Evolutionary conservation across 2,113 vertebrate species (phyloP).

Genomic region (Columba livia): DNA sequence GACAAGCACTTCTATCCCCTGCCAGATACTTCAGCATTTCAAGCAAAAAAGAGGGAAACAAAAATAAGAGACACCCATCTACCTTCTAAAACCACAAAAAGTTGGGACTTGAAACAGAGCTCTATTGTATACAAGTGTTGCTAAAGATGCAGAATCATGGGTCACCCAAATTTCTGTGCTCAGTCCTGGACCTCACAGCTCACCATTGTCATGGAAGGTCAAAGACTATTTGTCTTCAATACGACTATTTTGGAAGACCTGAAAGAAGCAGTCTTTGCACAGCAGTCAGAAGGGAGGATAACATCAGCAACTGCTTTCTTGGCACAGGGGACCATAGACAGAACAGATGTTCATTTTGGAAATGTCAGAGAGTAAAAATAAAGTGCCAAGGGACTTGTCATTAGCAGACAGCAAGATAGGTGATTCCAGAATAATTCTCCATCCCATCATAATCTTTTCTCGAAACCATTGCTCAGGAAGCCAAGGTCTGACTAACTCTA

Average conservation of each 20-base stretch:
- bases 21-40: not conserved
- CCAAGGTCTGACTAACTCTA: not conserved
- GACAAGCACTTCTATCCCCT: not conserved
- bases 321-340: not conserved
- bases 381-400: not conserved
- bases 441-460: not conserved
- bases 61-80: not conserved
- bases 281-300: not conserved
- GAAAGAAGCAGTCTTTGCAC: not conserved
- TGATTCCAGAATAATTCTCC: not conserved
- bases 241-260: not conserved
- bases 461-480: not conserved
- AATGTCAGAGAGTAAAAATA: not conserved
- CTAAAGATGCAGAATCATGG: not conserved
- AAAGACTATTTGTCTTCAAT: not conserved
- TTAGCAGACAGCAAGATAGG: not conserved
- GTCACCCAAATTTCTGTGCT: not conserved
- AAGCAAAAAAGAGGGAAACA: not conserved
- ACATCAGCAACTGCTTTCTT: not conserved
- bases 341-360: slow-evolving; percentile 46
- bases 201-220: not conserved
- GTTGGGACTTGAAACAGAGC: not conserved
- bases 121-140: not conserved
- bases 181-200: not conserved
- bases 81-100: not conserved